These are phyloP conservation scores for Gymnoscopelus microlampas DNA, from an alignment of 2,797 vertebrate genomes.

Conservation along the genomic window DNA sequence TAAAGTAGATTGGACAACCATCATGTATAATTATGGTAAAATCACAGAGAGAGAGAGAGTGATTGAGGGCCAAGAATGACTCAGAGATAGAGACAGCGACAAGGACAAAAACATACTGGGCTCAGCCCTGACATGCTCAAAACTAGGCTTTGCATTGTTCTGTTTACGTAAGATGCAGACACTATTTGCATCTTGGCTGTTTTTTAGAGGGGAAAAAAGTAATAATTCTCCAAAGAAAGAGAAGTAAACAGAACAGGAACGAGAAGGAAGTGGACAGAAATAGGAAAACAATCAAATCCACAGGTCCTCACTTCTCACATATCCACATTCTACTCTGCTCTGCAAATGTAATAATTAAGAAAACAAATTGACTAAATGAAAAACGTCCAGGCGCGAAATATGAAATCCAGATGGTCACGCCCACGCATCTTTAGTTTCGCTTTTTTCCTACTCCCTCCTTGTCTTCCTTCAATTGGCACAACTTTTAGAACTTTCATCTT, in stretches of 20 bases:
- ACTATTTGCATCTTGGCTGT: no score
- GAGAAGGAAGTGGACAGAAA: not conserved
- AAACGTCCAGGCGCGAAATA: not conserved
- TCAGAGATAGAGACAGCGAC: no score
- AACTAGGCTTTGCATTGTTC: no score
- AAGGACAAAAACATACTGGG: no score
- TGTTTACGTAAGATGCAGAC: no score
- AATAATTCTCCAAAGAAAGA: no score
- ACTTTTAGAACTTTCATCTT: not conserved
- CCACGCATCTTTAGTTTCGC: not conserved
- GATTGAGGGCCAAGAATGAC: no score
- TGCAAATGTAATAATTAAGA: not conserved
- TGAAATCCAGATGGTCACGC: not conserved
- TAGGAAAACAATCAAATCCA: slow-evolving; percentile 1
- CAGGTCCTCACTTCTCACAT: slow-evolving; percentile 1
- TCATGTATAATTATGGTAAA: not conserved
- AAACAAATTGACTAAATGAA: not conserved
- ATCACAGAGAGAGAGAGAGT: no score
- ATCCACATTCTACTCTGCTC: not conserved
- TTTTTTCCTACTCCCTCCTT: not conserved
- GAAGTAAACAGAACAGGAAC: no score
- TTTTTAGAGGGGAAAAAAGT: no score
- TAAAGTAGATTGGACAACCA: not conserved
- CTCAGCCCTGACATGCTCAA: no score
- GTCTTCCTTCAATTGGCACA: not conserved